phyloP scores from a whole-genome alignment of 30 jellyfish, hydroid and myxozoan species.

The Morbakka virulenta region DNA sequence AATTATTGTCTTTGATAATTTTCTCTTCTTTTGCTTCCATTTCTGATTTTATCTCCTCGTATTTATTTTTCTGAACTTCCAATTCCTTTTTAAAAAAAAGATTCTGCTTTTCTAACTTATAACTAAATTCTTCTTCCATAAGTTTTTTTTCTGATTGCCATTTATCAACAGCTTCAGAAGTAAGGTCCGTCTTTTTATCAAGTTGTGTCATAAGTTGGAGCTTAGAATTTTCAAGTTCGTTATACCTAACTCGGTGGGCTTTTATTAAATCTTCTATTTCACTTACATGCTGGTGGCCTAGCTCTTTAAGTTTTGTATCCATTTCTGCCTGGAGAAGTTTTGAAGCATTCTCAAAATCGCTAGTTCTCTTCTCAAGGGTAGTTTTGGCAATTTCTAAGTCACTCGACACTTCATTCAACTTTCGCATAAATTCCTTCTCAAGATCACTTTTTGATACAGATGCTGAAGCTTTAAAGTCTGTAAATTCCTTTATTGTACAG shows the following conservation, averaged over 20 bases:
- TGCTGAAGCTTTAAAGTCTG: constrained; percentile 4
- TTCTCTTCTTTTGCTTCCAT: constrained; percentile 27
- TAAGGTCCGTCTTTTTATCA: not conserved
- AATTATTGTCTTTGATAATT: too few relatives aligned
- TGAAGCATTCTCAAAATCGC: constrained; percentile 23
- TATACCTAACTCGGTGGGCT: constrained; percentile 68
- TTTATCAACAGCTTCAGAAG: constrained; percentile 1
- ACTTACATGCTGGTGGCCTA: constrained; percentile 37
- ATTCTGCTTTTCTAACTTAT: constrained; percentile 58
- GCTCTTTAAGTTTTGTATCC: constrained; percentile 7
- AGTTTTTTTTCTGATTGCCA: constrained; percentile 26
- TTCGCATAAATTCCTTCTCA: constrained; percentile 31
- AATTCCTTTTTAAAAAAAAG: constrained; percentile 70
- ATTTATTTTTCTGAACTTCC: constrained; percentile 36
- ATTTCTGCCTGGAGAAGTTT: constrained; percentile 50
- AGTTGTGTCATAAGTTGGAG: constrained; percentile 22
- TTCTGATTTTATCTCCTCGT: constrained; percentile 16
- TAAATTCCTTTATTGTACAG: constrained; percentile 26
- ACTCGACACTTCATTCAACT: constrained; percentile 16
- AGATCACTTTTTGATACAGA: constrained; percentile 23
- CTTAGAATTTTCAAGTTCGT: constrained; percentile 39
- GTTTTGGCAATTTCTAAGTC: constrained; percentile 29
- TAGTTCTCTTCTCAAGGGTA: constrained; percentile 54
- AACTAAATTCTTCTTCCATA: constrained; percentile 48
- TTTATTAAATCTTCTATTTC: constrained; percentile 68